Base-by-base conservation (phyloP, 1,140 invertebrate genomes). In the Drosophila leontia region DNA sequence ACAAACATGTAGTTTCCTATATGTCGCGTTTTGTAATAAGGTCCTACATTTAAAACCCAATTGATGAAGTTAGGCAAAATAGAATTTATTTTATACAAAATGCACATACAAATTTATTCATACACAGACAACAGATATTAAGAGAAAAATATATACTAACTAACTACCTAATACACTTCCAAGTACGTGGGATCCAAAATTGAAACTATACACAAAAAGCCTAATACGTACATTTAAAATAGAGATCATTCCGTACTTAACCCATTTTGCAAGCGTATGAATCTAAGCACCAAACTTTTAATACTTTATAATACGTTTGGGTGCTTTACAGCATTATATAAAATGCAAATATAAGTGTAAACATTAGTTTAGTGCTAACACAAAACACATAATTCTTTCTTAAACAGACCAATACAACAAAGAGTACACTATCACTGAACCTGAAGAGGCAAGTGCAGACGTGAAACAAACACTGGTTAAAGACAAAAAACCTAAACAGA, bases 361-460 rank as follows among this genome's bases (percentile, higher is more conserved):
- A 77, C 80, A 84, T 59, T 85, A 88, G 86, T 82, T 82, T 91
- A 91, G 83, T 69, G 75, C 82, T 91, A 91, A 91, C 86, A 91
- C 86, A 79, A 80, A 86, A 80, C 80, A 91, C 86, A 91, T 77
- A 91, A 86, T 91, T 91, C 82, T 92, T 74, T 92, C 62, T 91
- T 58, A 78, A 78, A 91, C 91, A 92, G 91, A 92, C 85, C 86
- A 92, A 91, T 90, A 91, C 81, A 91, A 81, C 91, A 92, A 92
- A 92, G 79, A 91, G 77, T 86, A 90, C 91, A 92, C 91, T 74
- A 92, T 92, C 71, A 91, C 80, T 75, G 91, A 92, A 91, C 91
- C 90, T 48, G 91, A 92, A 81, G 91, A 92, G 86, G 85, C 78
- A 76, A 92, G 81, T 84, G 91, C 76, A 79, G 91, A 92, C 75